Evolutionary conservation across 2,113 vertebrate species (phyloP).

Genomic region (Perca schrenkii): DNA sequence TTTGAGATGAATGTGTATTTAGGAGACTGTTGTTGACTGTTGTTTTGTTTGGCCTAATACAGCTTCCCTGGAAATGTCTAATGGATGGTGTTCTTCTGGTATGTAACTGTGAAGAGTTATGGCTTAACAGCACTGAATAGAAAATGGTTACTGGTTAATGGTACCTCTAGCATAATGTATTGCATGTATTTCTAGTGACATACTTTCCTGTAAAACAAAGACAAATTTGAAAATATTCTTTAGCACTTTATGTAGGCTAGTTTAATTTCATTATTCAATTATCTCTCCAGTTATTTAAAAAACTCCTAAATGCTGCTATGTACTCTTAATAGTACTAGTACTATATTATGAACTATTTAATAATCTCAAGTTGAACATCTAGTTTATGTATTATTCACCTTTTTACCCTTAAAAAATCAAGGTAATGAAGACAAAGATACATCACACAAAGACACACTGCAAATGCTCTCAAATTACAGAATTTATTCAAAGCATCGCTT

Average conservation of each 20-base stretch:
- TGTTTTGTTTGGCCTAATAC: not conserved
- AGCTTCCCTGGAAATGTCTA: not conserved
- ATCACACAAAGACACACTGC: not conserved
- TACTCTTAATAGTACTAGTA: not conserved
- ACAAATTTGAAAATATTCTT: not conserved
- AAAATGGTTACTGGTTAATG: not conserved
- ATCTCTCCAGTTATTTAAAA: not conserved
- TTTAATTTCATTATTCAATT: not conserved
- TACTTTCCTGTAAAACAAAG: not conserved
- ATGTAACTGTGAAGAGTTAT: not conserved
- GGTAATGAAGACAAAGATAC: not conserved
- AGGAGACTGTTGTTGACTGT: not conserved
- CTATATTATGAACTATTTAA: not conserved
- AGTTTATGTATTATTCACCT: not conserved
- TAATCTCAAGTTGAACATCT: no score
- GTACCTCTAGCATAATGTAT: constrained; percentile 4
- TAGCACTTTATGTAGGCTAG: not conserved
- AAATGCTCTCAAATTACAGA: not conserved
- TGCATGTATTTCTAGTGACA: not conserved
- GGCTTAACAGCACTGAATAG: not conserved
- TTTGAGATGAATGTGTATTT: not conserved
- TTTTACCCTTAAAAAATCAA: not conserved
- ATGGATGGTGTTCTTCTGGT: not conserved
- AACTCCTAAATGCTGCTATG: not conserved
- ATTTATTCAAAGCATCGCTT: not conserved